Evolutionary conservation across 2,888 invertebrate genomes (phyloP).

Genomic region (Schrankia costaestrigalis): DNA sequence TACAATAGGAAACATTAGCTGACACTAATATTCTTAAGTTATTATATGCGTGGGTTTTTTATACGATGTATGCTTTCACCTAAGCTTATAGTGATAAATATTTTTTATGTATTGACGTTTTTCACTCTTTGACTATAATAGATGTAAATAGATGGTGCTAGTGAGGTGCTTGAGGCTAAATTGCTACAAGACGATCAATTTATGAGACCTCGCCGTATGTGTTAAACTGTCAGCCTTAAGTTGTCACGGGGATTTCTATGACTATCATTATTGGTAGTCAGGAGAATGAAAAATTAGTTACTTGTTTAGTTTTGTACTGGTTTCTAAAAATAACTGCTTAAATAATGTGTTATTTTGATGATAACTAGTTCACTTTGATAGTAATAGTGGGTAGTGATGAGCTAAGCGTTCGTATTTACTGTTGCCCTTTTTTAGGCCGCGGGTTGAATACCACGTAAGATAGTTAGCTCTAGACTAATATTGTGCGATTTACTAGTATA

Average conservation of each 20-base stretch:
- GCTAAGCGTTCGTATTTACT: too few species aligned
- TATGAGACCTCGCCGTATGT: conserved; percentile 3
- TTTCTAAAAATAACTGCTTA: too few species aligned
- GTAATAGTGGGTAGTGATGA: too few species aligned
- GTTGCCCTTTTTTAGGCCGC: too few species aligned
- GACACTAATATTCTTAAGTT: conserved; percentile 17
- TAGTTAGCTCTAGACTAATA: neutral
- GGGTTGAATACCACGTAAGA: too few species aligned
- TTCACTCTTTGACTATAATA: conserved; percentile 12
- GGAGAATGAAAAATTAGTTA: conserved; percentile 3
- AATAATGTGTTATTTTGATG: too few species aligned
- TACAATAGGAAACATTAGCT: conserved; percentile 22
- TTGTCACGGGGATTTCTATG: neutral
- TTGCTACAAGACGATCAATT: conserved; percentile 8
- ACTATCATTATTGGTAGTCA: conserved; percentile 3
- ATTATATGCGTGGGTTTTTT: conserved; percentile 28
- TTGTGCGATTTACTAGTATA: neutral
- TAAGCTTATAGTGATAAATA: conserved; percentile 13
- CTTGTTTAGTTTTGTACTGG: neutral
- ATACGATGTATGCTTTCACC: conserved; percentile 21
- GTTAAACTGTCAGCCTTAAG: conserved; percentile 1
- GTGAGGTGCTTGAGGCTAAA: conserved; percentile 12
- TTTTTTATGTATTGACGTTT: conserved; percentile 14
- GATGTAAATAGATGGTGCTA: conserved; percentile 8
- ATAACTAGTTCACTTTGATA: too few species aligned